Percentiles rank a stretch among this genome's conserved stretches.
These are phyloP conservation scores for Merops nubicus DNA, from an alignment of 2,113 vertebrate species.

Conservation along the genomic window DNA sequence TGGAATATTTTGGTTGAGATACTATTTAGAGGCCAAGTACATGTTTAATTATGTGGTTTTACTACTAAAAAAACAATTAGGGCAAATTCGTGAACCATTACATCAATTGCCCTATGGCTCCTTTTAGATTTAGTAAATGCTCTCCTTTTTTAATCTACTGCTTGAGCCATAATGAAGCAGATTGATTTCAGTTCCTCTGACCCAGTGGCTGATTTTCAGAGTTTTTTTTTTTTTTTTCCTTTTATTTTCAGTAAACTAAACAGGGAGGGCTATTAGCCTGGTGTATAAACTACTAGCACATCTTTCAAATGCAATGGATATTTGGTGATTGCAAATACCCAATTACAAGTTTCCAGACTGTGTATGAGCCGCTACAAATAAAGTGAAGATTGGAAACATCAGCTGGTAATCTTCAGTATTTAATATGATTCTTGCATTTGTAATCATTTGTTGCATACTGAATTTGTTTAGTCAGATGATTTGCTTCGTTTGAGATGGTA, in stretches of 20 bases:
- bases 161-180: background rate
- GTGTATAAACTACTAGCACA: background rate
- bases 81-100: conserved; percentile 21
- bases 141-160: background rate
- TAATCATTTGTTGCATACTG: background rate
- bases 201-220: background rate
- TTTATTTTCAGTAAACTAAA: background rate
- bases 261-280: background rate
- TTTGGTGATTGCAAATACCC: background rate
- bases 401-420: background rate
- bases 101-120: background rate
- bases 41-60: background rate
- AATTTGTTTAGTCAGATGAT: background rate
- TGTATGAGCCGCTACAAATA: background rate
- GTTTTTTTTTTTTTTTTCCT: background rate
- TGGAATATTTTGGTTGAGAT: background rate
- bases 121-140: conserved; percentile 4
- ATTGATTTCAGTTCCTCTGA: background rate
- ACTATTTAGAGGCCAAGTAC: background rate
- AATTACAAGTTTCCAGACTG: background rate
- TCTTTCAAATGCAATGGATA: background rate
- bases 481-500: background rate
- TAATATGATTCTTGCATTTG: background rate
- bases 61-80: background rate
- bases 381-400: background rate